Evolutionary conservation across 2,888 invertebrate species (phyloP).

Genomic region (Pseudoips prasinana): DNA sequence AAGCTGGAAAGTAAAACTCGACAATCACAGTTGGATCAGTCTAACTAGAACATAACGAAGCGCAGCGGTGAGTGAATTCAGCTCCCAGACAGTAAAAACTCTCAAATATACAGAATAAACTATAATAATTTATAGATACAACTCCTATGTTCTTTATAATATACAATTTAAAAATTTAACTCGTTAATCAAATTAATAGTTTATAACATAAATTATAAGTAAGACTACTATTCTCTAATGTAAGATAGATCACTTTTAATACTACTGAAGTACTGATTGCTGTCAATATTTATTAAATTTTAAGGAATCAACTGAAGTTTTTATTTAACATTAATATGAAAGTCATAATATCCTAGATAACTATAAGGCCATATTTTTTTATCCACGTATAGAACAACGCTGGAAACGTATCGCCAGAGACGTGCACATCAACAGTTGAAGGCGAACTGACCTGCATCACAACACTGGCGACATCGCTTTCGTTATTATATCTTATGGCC

Average conservation of each 20-base stretch:
- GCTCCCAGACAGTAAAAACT: constrained; percentile 63
- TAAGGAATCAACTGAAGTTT: constrained; percentile 63
- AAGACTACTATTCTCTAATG: constrained; percentile 65
- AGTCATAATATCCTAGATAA: constrained; percentile 71
- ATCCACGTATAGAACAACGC: neutral
- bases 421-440: too few species aligned
- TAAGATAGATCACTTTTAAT: constrained; percentile 78
- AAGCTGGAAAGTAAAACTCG: constrained; percentile 60
- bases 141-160: constrained; percentile 62
- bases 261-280: constrained; percentile 79
- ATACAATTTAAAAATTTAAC: constrained; percentile 71
- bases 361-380: constrained; percentile 77
- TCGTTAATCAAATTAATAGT: constrained; percentile 62
- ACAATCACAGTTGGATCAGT: constrained; percentile 76
- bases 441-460: too few species aligned
- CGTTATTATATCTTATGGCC: too few species aligned
- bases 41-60: constrained; percentile 62
- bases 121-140: constrained; percentile 74
- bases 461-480: too few species aligned
- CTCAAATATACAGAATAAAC: constrained; percentile 81
- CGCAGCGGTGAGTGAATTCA: constrained; percentile 65
- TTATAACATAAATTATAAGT: constrained; percentile 71
- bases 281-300: constrained; percentile 76
- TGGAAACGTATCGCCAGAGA: neutral
- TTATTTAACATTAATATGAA: constrained; percentile 62